Evolutionary conservation across 35 echinoderm and acorn worm genomes (phyloP).

Genomic region (Heliocidaris erythrogramma): DNA sequence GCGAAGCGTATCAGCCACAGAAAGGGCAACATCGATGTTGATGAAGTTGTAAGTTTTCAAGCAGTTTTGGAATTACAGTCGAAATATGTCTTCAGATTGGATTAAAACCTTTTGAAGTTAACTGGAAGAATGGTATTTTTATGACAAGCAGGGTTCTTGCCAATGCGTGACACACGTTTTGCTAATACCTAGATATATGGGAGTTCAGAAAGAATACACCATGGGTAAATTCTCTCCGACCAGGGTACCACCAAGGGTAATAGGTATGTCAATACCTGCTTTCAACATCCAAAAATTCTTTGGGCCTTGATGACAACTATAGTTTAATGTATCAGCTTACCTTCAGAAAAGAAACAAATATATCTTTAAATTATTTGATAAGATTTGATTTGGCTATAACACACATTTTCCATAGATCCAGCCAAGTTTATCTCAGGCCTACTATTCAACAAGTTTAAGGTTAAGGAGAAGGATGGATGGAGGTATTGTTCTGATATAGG

Average conservation of each 20-base stretch:
- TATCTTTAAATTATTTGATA: too few relatives aligned
- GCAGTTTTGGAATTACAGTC: not conserved
- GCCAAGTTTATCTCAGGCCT: not conserved
- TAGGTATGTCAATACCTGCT: too few relatives aligned
- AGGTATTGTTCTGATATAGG: not conserved
- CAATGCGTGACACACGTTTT: too few relatives aligned
- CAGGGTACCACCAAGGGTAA: not conserved
- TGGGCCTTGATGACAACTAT: too few relatives aligned
- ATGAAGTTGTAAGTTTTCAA: constrained; percentile 69
- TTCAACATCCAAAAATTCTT: too few relatives aligned
- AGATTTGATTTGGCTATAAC: too few relatives aligned
- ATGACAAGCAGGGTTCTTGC: not conserved
- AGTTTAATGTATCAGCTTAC: too few relatives aligned
- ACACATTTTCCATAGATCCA: too few relatives aligned
- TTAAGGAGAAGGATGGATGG: not conserved
- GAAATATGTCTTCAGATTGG: not conserved
- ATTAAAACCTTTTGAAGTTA: not conserved
- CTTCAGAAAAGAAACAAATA: too few relatives aligned
- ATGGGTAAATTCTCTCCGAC: not conserved
- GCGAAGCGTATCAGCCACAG: constrained; percentile 59
- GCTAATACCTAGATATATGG: too few relatives aligned
- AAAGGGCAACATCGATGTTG: constrained; percentile 82
- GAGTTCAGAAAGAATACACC: not conserved
- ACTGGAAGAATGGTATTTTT: not conserved
- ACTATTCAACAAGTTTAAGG: not conserved